Percentiles rank a stretch among this genome's conserved stretches.
Evolutionary conservation across 1,140 invertebrate genomes (phyloP).

Genomic region (Adelges cooleyi): DNA sequence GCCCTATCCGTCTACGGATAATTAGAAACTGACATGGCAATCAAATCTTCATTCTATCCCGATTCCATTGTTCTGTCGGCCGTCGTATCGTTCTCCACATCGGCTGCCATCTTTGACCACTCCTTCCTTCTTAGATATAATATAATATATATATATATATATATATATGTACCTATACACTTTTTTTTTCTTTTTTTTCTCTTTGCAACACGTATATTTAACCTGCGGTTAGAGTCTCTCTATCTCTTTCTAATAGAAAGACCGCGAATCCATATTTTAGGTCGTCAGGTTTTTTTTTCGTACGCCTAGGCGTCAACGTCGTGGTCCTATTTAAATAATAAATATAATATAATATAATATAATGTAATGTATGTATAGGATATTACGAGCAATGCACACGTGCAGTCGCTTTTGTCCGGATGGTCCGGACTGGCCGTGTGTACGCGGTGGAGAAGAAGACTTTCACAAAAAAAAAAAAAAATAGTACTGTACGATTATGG

Average conservation of each 20-base stretch:
- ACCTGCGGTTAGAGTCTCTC: constrained; percentile 8
- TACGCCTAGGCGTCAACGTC: no score
- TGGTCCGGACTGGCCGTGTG: no score
- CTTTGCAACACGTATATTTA: not conserved
- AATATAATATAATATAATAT: no score
- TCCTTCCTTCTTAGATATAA: not conserved
- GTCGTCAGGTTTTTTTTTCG: not conserved
- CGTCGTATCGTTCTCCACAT: not conserved
- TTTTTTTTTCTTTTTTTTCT: not conserved
- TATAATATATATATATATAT: no score
- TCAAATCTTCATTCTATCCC: constrained; percentile 4
- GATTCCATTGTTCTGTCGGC: constrained; percentile 2
- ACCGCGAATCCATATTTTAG: constrained; percentile 9
- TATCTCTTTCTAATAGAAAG: not conserved
- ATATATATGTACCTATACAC: no score
- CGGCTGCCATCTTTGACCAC: not conserved
- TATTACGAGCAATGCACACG: no score
- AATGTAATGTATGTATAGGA: no score
- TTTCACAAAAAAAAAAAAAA: constrained; percentile 8
- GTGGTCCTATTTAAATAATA: no score
- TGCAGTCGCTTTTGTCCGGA: no score
- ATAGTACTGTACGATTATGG: not conserved
- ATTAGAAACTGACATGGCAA: constrained; percentile 9
- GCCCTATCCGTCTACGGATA: not conserved
- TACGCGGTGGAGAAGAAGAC: not conserved